phyloP scores from a whole-genome alignment of 2,888 invertebrate genomes.

The Andrena camellia region DNA sequence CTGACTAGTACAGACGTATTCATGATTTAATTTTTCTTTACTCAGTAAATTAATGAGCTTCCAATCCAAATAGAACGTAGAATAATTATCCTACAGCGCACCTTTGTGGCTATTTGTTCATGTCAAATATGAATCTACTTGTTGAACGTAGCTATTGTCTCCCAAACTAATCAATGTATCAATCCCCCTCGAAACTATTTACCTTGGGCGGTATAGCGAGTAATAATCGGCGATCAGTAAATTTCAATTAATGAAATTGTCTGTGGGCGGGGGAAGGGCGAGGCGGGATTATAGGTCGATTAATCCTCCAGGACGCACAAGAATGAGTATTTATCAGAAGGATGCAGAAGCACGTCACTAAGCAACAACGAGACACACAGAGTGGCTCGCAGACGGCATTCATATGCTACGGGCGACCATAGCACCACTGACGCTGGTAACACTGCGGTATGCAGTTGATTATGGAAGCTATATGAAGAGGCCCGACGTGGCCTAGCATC shows the following conservation, averaged over 20 bases:
- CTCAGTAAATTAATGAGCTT: slow-evolving; percentile 2
- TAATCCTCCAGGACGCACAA: background rate
- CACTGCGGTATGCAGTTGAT: slow-evolving; percentile 85
- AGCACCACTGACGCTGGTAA: slow-evolving; percentile 80
- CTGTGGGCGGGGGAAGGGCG: no score
- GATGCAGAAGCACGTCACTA: slow-evolving; percentile 17
- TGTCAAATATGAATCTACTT: slow-evolving; percentile 54
- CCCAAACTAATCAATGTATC: slow-evolving; percentile 51
- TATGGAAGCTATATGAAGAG: slow-evolving; percentile 85
- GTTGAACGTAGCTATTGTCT: slow-evolving; percentile 52
- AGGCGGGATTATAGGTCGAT: background rate
- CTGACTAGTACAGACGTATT: background rate
- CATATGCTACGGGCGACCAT: slow-evolving; percentile 81
- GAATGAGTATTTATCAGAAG: slow-evolving; percentile 23
- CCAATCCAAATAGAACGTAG: slow-evolving; percentile 20
- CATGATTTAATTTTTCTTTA: background rate
- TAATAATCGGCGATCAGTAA: slow-evolving; percentile 42
- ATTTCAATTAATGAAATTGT: slow-evolving; percentile 27
- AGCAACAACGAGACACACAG: slow-evolving; percentile 35
- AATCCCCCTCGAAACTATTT: slow-evolving; percentile 36
- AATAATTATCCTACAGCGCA: slow-evolving; percentile 34
- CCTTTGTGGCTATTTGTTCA: slow-evolving; percentile 50
- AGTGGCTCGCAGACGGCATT: slow-evolving; percentile 77
- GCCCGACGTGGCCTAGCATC: slow-evolving; percentile 85
- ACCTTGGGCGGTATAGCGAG: slow-evolving; percentile 24